Percentiles rank a stretch among this genome's conserved stretches.
These are phyloP conservation scores for Colostygia pectinataria DNA, from an alignment of 2,888 invertebrate species.

Conservation along the genomic window DNA sequence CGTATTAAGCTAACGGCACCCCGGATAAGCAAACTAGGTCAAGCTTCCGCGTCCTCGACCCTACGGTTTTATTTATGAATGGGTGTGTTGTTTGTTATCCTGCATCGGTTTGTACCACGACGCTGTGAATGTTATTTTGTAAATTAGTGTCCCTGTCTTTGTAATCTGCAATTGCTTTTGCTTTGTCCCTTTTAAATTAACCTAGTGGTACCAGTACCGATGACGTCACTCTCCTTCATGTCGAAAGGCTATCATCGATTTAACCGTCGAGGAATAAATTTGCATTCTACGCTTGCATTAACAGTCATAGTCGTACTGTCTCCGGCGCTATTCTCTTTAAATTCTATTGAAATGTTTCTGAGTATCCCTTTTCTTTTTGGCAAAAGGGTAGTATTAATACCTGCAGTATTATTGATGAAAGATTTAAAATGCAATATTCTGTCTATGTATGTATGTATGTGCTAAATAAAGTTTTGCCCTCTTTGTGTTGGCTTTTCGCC, in stretches of 20 bases:
- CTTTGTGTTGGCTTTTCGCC: slow-evolving; percentile 18
- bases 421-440: neutral
- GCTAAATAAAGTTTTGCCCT: slow-evolving; percentile 7
- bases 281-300: slow-evolving; percentile 39
- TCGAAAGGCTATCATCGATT: slow-evolving; percentile 42
- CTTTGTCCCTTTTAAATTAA: slow-evolving; percentile 21
- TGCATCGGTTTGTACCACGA: slow-evolving; percentile 34
- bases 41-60: slow-evolving; percentile 73
- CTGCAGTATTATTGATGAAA: neutral
- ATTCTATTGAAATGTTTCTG: slow-evolving; percentile 1
- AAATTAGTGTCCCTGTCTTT: slow-evolving; percentile 19
- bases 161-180: slow-evolving; percentile 14
- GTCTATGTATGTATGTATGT: neutral
- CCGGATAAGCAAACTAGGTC: slow-evolving; percentile 64
- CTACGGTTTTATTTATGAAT: slow-evolving; percentile 69
- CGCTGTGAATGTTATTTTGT: slow-evolving; percentile 21
- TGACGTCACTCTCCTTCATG: slow-evolving; percentile 47
- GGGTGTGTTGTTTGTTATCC: slow-evolving; percentile 54
- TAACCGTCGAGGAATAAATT: slow-evolving; percentile 40
- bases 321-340: slow-evolving; percentile 19
- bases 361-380: neutral
- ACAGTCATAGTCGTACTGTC: slow-evolving; percentile 20
- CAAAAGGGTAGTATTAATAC: neutral
- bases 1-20: slow-evolving; percentile 34
- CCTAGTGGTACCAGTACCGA: slow-evolving; percentile 23